Percentiles rank a stretch among this genome's conserved stretches.
Evolutionary conservation across 2,888 invertebrate genomes (phyloP).

Genomic region (Tipula unca): DNA sequence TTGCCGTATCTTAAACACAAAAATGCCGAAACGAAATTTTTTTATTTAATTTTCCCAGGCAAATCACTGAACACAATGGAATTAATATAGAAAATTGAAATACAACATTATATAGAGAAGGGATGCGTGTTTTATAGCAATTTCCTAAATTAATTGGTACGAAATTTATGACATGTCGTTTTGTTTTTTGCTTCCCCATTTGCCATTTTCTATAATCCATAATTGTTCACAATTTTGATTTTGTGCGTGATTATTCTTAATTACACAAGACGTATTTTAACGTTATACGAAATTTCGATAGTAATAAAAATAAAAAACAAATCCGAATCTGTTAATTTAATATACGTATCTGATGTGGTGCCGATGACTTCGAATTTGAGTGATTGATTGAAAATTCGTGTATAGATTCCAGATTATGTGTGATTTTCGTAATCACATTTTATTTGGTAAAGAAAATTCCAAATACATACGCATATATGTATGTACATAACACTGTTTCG

Average conservation of each 20-base stretch:
- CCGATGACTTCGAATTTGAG: background rate
- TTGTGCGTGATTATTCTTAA: background rate
- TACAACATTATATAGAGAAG: background rate
- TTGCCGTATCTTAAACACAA: background rate
- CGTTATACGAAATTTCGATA: background rate
- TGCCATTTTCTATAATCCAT: background rate
- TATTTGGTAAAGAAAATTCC: background rate
- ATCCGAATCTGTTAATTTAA: background rate
- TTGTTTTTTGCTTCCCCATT: background rate
- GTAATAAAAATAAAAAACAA: background rate
- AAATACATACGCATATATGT: too few relatives aligned
- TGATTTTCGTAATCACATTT: background rate
- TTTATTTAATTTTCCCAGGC: background rate
- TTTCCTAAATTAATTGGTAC: background rate
- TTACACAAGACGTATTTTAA: background rate
- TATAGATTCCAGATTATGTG: background rate
- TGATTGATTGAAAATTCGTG: background rate
- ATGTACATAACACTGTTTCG: background rate
- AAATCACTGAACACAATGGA: background rate
- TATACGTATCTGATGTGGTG: background rate
- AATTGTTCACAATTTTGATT: background rate
- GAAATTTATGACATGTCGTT: background rate
- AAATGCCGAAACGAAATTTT: background rate
- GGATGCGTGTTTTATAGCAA: background rate
- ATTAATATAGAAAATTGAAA: background rate